phyloP scores from a whole-genome alignment of 2,113 vertebrate species.

The Phylloscopus trochilus region DNA sequence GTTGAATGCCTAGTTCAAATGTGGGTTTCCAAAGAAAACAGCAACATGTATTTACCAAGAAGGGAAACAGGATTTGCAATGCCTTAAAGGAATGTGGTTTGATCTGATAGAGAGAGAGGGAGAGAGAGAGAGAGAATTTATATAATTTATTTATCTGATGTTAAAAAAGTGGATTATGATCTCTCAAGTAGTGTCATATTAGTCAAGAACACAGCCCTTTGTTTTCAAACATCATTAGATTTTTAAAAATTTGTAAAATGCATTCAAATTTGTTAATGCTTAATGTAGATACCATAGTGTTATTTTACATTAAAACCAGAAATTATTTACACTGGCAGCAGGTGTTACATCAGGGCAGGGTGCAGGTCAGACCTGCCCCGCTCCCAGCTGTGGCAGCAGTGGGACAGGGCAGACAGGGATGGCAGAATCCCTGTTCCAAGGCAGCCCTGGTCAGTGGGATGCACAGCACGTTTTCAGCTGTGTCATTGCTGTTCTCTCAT shows the following conservation, averaged over 20 bases:
- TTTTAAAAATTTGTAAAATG: not conserved
- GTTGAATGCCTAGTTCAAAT: not conserved
- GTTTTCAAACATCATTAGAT: not conserved
- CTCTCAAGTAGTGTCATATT: not conserved
- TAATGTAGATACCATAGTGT: not conserved
- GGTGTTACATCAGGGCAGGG: not conserved
- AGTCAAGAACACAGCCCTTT: not conserved
- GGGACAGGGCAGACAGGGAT: not conserved
- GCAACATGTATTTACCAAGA: not conserved
- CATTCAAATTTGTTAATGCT: not conserved
- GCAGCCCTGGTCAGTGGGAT: not conserved
- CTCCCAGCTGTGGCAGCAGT: not conserved
- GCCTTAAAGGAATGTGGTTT: not conserved
- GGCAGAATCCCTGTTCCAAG: not conserved
- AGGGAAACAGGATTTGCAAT: not conserved
- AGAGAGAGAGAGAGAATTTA: not conserved
- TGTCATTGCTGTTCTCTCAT: not conserved
- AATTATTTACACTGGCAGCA: not conserved
- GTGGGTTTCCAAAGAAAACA: not conserved
- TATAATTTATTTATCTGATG: not conserved
- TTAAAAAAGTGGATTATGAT: not conserved
- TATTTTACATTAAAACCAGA: not conserved
- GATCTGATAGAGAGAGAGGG: not conserved
- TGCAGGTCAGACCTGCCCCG: rapidly evolving
- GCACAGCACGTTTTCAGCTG: not conserved